Percentiles rank a stretch among this genome's conserved stretches.
Evolutionary conservation across 1,140 invertebrate species (phyloP).

Genomic region (Diabrotica virgifera): DNA sequence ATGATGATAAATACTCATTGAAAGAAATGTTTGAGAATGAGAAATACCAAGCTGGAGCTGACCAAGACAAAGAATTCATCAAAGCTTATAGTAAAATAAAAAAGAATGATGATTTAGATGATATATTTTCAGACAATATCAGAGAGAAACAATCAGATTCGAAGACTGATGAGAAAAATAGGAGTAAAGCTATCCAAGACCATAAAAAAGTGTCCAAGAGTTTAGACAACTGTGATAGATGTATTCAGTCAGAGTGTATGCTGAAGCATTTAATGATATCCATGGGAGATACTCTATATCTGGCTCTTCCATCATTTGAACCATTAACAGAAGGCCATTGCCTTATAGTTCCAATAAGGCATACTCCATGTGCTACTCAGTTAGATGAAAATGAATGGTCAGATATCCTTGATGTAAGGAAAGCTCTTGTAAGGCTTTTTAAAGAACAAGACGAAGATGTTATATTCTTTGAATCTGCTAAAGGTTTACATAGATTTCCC

Average conservation of each 20-base stretch:
- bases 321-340: conserved; percentile 87
- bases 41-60: conserved; percentile 76
- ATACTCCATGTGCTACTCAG: conserved; percentile 71
- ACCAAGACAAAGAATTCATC: conserved; percentile 79
- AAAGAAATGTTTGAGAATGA: conserved; percentile 89
- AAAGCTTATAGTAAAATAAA: conserved; percentile 66
- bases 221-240: conserved; percentile 78
- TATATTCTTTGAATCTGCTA: conserved; percentile 90
- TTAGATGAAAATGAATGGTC: conserved; percentile 92
- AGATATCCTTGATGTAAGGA: conserved; percentile 78
- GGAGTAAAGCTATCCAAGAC: conserved; percentile 68
- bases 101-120: conserved; percentile 80
- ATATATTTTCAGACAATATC: conserved; percentile 78
- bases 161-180: conserved; percentile 64
- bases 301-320: conserved; percentile 73
- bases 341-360: conserved; percentile 80
- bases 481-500: conserved; percentile 58
- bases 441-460: conserved; percentile 67
- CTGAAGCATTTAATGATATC: conserved; percentile 85
- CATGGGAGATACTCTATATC: conserved; percentile 76
- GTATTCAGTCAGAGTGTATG: conserved; percentile 77
- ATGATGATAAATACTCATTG: conserved; percentile 86
- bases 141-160: conserved; percentile 58
- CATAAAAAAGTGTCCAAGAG: conserved; percentile 65
- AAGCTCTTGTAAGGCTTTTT: conserved; percentile 77